Evolutionary conservation across 2,888 invertebrate genomes (phyloP).

Genomic region (Meganola albula): DNA sequence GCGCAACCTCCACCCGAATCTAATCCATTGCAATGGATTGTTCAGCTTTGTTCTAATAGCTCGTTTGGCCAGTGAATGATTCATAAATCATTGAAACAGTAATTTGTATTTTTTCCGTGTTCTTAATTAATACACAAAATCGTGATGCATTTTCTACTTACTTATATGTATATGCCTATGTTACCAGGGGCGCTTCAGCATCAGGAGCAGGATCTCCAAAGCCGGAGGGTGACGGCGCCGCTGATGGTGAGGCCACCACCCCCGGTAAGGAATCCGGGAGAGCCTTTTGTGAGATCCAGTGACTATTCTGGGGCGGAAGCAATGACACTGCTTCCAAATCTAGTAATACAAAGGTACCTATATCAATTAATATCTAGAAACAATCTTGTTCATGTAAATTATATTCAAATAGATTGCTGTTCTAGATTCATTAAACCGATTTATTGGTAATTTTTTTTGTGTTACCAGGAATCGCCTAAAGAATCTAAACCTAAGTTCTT

Average conservation of each 20-base stretch:
- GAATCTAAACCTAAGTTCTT: conserved; percentile 70
- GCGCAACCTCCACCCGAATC: too few relatives aligned
- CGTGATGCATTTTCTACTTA: too few relatives aligned
- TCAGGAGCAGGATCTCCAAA: conserved; percentile 59
- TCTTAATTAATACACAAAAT: too few relatives aligned
- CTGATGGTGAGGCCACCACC: conserved; percentile 54
- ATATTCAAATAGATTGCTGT: background rate
- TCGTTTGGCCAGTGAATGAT: too few relatives aligned
- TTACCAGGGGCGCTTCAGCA: conserved; percentile 46
- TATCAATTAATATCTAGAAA: too few relatives aligned
- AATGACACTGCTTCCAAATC: conserved; percentile 75
- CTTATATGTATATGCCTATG: too few relatives aligned
- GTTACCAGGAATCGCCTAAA: conserved; percentile 62
- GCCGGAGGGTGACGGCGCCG: conserved; percentile 52
- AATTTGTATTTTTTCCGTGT: too few relatives aligned
- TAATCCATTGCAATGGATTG: too few relatives aligned
- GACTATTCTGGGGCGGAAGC: conserved; percentile 79
- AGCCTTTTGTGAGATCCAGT: conserved; percentile 79
- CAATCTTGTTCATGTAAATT: background rate
- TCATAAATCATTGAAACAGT: too few relatives aligned
- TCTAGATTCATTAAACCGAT: too few relatives aligned
- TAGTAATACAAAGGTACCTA: conserved; percentile 73
- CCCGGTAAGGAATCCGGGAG: conserved; percentile 72
- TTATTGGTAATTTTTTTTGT: conserved; percentile 1
- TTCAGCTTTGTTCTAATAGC: too few relatives aligned